phyloP scores from a whole-genome alignment of 1,140 invertebrate genomes.

The Zelostemma sp. region DNA sequence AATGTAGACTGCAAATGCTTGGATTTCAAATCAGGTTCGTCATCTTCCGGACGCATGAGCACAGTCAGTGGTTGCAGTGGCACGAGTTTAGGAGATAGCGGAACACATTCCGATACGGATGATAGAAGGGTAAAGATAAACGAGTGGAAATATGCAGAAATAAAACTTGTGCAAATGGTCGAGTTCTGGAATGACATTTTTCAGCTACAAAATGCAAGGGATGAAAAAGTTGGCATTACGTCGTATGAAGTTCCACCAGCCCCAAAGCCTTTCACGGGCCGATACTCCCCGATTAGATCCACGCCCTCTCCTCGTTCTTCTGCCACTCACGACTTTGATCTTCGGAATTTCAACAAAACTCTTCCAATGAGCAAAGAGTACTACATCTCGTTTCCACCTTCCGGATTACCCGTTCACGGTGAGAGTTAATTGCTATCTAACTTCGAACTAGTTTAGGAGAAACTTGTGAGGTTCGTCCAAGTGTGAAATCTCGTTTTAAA shows the following conservation, averaged over 20 bases:
- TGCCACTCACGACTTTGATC: conserved; percentile 54
- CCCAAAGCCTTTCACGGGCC: conserved; percentile 62
- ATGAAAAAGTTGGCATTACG: conserved; percentile 58
- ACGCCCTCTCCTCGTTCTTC: conserved; percentile 48
- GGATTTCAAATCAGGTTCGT: conserved; percentile 72
- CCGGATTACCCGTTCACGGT: conserved; percentile 68
- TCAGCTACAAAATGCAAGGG: conserved; percentile 55
- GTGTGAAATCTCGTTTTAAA: too few species aligned
- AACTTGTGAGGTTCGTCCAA: too few species aligned
- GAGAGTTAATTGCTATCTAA: too few species aligned
- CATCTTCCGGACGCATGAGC: conserved; percentile 83
- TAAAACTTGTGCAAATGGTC: neutral
- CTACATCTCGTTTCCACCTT: conserved; percentile 71
- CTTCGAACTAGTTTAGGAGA: too few species aligned
- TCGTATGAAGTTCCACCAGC: conserved; percentile 68
- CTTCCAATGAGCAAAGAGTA: conserved; percentile 57
- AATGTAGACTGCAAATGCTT: too few species aligned
- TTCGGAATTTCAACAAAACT: conserved; percentile 41
- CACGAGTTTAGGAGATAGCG: conserved; percentile 84
- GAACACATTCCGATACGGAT: conserved; percentile 86
- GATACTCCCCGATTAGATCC: conserved; percentile 52
- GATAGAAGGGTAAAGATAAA: conserved; percentile 74
- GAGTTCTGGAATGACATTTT: neutral
- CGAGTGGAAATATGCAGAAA: neutral
- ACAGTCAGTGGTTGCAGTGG: conserved; percentile 81